These are phyloP conservation scores for Neolamprologus caudopunctatus DNA, from an alignment of 2,113 vertebrate species.

Conservation along the genomic window DNA sequence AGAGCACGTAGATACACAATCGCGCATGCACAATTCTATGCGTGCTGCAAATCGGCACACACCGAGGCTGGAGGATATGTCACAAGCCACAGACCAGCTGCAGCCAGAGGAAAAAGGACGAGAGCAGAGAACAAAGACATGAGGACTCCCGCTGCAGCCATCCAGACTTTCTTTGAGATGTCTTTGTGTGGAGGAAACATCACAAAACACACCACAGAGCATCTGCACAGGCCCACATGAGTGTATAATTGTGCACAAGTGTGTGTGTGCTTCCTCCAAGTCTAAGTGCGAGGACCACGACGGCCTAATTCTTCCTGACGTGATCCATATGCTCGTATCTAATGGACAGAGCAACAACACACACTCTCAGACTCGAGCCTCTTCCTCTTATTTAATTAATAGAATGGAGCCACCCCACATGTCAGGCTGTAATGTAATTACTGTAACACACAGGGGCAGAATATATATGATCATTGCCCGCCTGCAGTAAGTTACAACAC, in stretches of 20 bases:
- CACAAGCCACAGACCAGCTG: slow-evolving; percentile 51
- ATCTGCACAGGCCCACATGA: not conserved
- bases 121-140: not conserved
- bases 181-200: not conserved
- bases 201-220: not conserved
- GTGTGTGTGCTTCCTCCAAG: not conserved
- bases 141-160: not conserved
- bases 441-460: not conserved
- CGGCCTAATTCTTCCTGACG: slow-evolving; percentile 43
- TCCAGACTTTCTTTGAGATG: slow-evolving; percentile 15
- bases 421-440: slow-evolving; percentile 29
- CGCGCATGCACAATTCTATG: not conserved
- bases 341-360: slow-evolving; percentile 32
- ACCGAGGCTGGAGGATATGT: slow-evolving; percentile 35
- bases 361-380: slow-evolving; percentile 8
- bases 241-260: not conserved
- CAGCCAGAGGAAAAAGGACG: slow-evolving; percentile 15
- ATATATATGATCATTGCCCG: not conserved
- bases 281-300: not conserved
- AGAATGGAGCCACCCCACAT: slow-evolving; percentile 19
- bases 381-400: slow-evolving; percentile 51
- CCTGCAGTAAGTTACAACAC: not conserved
- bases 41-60: slow-evolving; percentile 8
- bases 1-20: not conserved
- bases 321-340: slow-evolving; percentile 55